Conservation (phyloP, 2,797 vertebrate species). For the Centroberyx gerrardi region DNA sequence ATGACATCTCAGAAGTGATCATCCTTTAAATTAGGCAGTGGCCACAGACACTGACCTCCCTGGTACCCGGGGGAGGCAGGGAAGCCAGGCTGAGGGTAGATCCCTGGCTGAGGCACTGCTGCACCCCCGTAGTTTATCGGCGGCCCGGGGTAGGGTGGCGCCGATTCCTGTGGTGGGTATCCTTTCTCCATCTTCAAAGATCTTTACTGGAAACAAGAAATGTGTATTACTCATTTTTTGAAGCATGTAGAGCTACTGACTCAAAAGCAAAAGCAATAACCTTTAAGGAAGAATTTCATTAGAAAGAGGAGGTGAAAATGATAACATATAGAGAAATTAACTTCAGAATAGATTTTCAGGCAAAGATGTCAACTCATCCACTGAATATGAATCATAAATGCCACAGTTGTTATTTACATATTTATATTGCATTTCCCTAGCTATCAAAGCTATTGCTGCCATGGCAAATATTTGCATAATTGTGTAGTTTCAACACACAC, state of each 20-base stretch:
- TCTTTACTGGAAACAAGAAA: constrained; percentile 20
- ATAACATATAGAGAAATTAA: too few relatives aligned
- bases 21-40: background rate
- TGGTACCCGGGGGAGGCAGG: constrained; percentile 54
- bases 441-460: background rate
- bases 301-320: too few relatives aligned
- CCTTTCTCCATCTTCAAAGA: constrained; percentile 73
- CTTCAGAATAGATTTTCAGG: too few relatives aligned
- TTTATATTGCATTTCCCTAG: background rate
- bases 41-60: constrained; percentile 56
- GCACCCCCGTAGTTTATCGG: constrained; percentile 56
- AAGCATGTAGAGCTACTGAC: background rate
- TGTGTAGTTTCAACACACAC: too few relatives aligned
- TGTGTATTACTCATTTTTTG: background rate
- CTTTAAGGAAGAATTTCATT: too few relatives aligned
- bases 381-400: background rate
- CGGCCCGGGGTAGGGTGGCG: constrained; percentile 77
- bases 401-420: background rate
- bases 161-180: constrained; percentile 42
- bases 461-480: background rate
- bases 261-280: background rate
- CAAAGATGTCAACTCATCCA: background rate
- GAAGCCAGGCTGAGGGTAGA: constrained; percentile 39
- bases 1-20: too few relatives aligned
- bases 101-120: constrained; percentile 27